Percentiles rank a stretch among this genome's conserved stretches.
Conservation (phyloP, 2,888 invertebrate species). For the Rhingia campestris region DNA sequence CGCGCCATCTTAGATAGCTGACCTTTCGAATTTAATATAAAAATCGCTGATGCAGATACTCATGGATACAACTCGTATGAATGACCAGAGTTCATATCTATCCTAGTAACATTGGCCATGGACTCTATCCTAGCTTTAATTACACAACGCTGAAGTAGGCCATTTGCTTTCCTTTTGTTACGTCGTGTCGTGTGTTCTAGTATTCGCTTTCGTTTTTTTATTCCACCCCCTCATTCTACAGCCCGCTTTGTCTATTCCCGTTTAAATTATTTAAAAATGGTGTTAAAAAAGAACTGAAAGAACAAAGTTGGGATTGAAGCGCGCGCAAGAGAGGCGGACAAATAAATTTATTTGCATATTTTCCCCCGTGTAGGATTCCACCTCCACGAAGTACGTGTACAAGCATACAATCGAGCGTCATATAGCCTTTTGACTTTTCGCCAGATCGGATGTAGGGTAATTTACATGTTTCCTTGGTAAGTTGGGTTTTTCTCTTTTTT, state of each 20-base stretch:
- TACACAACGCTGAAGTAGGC: slow-evolving; percentile 61
- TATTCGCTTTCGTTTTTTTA: not conserved
- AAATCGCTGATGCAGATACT: slow-evolving; percentile 26
- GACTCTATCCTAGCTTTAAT: slow-evolving; percentile 56
- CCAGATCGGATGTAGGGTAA: slow-evolving; percentile 21
- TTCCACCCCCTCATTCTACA: too few species aligned
- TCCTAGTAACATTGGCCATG: slow-evolving; percentile 45
- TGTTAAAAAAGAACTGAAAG: slow-evolving; percentile 29
- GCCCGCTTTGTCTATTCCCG: not conserved
- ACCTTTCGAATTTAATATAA: slow-evolving; percentile 52
- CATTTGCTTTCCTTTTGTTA: slow-evolving; percentile 30
- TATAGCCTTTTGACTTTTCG: slow-evolving; percentile 15
- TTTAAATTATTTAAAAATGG: slow-evolving; percentile 49
- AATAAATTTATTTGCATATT: slow-evolving; percentile 41
- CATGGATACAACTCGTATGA: slow-evolving; percentile 21
- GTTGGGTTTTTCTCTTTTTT: not conserved
- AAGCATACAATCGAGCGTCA: not conserved
- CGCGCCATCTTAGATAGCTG: not conserved
- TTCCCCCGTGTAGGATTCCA: slow-evolving; percentile 3
- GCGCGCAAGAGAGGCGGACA: slow-evolving; percentile 15
- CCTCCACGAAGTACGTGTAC: slow-evolving; percentile 10
- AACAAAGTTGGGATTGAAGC: slow-evolving; percentile 21
- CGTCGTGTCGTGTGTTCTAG: not conserved
- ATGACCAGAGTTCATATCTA: slow-evolving; percentile 35
- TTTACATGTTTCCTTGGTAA: slow-evolving; percentile 15